A percentile compares a stretch with the other conserved stretches of the same genome.
phyloP scores from a whole-genome alignment of 2,888 invertebrate species.

The Andrena haemorrhoa region DNA sequence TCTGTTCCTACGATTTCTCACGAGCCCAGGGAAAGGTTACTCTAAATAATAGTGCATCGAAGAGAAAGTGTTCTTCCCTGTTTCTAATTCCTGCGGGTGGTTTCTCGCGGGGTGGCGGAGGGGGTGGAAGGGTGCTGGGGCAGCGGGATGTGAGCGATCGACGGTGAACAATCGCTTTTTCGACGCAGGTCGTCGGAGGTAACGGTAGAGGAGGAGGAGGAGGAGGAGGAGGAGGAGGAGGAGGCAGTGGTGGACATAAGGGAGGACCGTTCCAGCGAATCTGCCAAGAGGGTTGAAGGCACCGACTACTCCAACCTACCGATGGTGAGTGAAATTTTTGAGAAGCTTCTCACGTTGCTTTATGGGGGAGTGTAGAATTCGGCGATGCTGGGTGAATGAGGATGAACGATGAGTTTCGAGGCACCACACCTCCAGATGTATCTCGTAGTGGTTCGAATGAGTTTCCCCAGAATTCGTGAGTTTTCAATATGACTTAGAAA shows the following conservation, averaged over 20 bases:
- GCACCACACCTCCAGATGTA: background rate
- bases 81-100: background rate
- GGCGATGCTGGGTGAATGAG: background rate
- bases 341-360: background rate
- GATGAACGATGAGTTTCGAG: background rate
- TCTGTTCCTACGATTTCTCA: slow-evolving; percentile 48
- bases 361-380: too few relatives aligned
- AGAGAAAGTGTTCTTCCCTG: background rate
- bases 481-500: too few relatives aligned
- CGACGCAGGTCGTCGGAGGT: slow-evolving; percentile 63
- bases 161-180: slow-evolving; percentile 70
- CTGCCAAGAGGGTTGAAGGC: slow-evolving; percentile 64
- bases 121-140: background rate
- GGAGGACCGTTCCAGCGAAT: slow-evolving; percentile 62
- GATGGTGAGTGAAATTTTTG: slow-evolving; percentile 69
- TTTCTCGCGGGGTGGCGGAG: background rate
- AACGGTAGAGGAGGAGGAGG: slow-evolving; percentile 68
- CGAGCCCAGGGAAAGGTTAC: background rate
- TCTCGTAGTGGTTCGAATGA: background rate
- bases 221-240: slow-evolving; percentile 35
- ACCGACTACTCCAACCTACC: slow-evolving; percentile 69
- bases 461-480: background rate
- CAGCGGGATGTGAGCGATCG: slow-evolving; percentile 53
- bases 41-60: background rate
- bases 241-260: slow-evolving; percentile 68